phyloP scores from a whole-genome alignment of 2,888 invertebrate genomes.

The Cactoblastis cactorum region DNA sequence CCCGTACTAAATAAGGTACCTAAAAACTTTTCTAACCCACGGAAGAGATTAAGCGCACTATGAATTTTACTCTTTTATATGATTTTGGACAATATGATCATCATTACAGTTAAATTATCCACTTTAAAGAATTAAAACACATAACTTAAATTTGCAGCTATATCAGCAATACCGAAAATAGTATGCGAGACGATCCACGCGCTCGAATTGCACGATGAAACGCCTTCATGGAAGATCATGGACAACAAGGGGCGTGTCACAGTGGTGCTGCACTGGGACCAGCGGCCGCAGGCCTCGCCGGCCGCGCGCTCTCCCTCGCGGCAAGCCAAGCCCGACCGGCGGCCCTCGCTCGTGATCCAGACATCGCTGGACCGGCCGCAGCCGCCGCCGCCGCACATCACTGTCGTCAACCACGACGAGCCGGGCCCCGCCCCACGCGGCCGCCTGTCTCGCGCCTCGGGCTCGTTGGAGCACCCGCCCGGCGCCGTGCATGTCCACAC shows the following conservation, averaged over 20 bases:
- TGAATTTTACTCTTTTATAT: too few species aligned
- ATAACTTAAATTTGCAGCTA: constrained; percentile 87
- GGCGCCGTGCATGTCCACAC: constrained; percentile 91
- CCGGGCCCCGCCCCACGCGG: constrained; percentile 88
- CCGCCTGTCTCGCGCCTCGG: constrained; percentile 85
- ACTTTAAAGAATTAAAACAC: too few species aligned
- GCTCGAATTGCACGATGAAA: constrained; percentile 96
- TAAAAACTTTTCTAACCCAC: too few species aligned
- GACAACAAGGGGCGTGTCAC: constrained; percentile 98
- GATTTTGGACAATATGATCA: too few species aligned
- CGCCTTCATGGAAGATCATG: constrained; percentile 99
- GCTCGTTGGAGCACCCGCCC: constrained; percentile 81
- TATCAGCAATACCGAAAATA: constrained; percentile 97
- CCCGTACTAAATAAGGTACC: too few species aligned
- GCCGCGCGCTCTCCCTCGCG: constrained; percentile 77
- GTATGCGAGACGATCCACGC: constrained; percentile 98
- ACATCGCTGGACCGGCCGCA: constrained; percentile 86
- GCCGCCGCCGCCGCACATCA: constrained; percentile 90
- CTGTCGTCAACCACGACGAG: constrained; percentile 96
- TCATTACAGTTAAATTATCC: too few species aligned
- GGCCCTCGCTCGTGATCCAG: constrained; percentile 87
- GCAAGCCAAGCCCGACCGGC: constrained; percentile 75
- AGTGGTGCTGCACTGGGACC: constrained; percentile 98
- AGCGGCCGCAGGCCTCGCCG: constrained; percentile 85
- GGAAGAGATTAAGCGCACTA: too few species aligned